Evolutionary conservation across 2,113 vertebrate genomes (phyloP), one percentile per base, ranked within the genome.

Genomic region (Gavia stellata): DNA sequence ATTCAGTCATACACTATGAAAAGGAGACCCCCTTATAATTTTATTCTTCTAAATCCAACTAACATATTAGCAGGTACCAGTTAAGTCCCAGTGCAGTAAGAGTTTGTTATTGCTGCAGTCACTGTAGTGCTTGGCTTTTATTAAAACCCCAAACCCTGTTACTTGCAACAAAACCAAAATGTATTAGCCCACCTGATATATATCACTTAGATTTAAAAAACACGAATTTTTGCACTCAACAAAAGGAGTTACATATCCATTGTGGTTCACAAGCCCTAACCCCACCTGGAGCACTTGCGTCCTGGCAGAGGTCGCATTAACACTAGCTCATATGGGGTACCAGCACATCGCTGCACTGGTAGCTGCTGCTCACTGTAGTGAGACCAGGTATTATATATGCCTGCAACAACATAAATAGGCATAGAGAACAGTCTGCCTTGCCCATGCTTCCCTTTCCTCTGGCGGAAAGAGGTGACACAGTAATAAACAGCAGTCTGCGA

Each of bases 1-100:
- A 86, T 97, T 92, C 83, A 96, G 94, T 92, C 91, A 86, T 77
- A 83, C 75, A 73, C 86, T 94, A 67, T 78, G 61, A 94, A 94
- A 95, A 89, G 71, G 73, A 96, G 97, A 93, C 38, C 11, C 63
- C 56, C 66, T 85, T 91, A 70, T 75, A 89, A 96, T 97, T 96
- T 90, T 77, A 84, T 97, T 97, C 29, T 97, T 94, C 75, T 68
- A 97, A 94, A 95, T 92, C 65, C 5, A 29, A 28, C 71, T 62
- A 65, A 91, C 84, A 81, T n/a, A 50, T 74, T 93, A 95, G 78
- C 78, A 95, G 89, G 89, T 75, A 96, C 70, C 77, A 95, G 89
- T 93, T 66, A 92, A 93, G 78, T 65, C 42, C 52, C 73, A 81
- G 73, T 81, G 49, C 65, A 94, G 11, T 29, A 70, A 47, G 21